Conservation (phyloP, 2,797 vertebrate species). For the Muraenolepis orangiensis region DNA sequence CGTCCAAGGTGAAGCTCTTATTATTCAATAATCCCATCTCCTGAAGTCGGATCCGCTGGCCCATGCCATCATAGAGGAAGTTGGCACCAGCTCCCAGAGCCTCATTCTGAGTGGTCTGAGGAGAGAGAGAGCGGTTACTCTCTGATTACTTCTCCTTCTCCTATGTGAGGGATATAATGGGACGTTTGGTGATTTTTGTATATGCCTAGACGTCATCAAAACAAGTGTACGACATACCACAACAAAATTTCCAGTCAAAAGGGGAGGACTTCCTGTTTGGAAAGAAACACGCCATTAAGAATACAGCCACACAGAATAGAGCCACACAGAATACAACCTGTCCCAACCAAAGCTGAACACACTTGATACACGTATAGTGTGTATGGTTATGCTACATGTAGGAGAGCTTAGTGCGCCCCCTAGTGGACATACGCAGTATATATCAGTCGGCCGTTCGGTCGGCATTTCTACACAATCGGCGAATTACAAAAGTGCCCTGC, state of each 20-base stretch:
- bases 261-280: conserved; percentile 36
- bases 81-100: conserved; percentile 19
- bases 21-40: conserved; percentile 46
- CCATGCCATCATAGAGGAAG: conserved; percentile 62
- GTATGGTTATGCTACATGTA: background rate
- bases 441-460: too few relatives aligned
- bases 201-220: too few relatives aligned
- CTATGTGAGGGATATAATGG: too few relatives aligned
- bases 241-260: too few relatives aligned
- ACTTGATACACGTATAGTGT: background rate
- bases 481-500: too few relatives aligned
- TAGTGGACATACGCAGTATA: background rate
- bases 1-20: conserved; percentile 39
- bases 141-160: background rate
- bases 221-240: too few relatives aligned
- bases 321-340: too few relatives aligned
- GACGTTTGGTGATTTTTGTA: too few relatives aligned
- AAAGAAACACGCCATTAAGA: conserved; percentile 5
- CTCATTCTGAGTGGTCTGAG: conserved; percentile 60
- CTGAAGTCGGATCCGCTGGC: conserved; percentile 47
- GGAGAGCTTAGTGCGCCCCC: background rate
- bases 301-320: background rate
- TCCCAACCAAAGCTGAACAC: too few relatives aligned
- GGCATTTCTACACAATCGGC: too few relatives aligned
- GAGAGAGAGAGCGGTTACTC: conserved; percentile 2